Evolutionary conservation across 2,888 invertebrate species (phyloP), one percentile per base, ranked within the genome.

Genomic region (Leucophenga maculata): DNA sequence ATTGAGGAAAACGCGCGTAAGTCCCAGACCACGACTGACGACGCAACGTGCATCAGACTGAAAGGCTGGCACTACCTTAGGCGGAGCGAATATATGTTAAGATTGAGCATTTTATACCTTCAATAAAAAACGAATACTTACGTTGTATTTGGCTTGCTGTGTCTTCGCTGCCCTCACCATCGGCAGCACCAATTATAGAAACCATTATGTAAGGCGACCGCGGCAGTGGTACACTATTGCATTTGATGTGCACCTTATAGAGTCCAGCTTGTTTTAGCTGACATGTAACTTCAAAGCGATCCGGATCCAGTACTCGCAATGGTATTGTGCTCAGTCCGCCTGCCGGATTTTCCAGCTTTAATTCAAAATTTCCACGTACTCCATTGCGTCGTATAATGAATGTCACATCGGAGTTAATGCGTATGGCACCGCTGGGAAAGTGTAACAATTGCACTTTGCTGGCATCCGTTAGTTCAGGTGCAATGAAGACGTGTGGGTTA

Each of bases 301-400:
- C 86, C 1, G 87, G 86, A 75, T 88, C 88, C 67, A 88, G 72
- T 59, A 85, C 74, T 69, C 79, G 77, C 18, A 87, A 66, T 0
- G 86, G 77, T 16, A 79, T 70, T 44, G 70, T 68, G 2, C 69
- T 72, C 31, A 76, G 74, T 31, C 76, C 78, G 13, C 86, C 87
- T 1, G 78, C 81, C 60, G 88, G 88, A 69, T 77, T 83, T 76
- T 88, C 88, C 6, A 87, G 59, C 74, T 86, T 86, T 18, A 86
- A 86, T 77, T 87, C 87, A 67, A 88, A 87, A 67, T 88, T 87
- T 6, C 87, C 88, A 72, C 86, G 86, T 11, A 86, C 86, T 1
- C 88, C 87, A 74, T 87, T 87, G 1, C 86, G 82, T 65, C 85
- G 87, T 26, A 88, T 80, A 18, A 86, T 76, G 44, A 88, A 88